Base-by-base conservation (phyloP, 2,888 invertebrate species). In the Lottia scabra region DNA sequence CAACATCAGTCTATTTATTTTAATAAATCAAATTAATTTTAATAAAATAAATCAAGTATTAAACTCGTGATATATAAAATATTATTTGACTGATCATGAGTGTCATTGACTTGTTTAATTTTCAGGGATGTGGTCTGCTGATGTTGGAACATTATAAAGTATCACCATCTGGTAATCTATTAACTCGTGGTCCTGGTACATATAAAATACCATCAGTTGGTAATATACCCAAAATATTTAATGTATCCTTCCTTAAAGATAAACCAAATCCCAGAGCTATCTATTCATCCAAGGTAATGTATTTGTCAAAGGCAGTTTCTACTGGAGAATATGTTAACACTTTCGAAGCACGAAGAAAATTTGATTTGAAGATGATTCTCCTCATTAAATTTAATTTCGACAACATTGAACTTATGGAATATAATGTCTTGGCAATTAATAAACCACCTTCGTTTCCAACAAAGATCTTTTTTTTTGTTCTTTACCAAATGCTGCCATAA, bases 171-270 rank as follows among this genome's bases (percentile, higher is more conserved):
- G 97, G 97, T 8, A 92, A 92, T 4, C 89, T 96, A 48, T 93
- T 92, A 83, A 96, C 96, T 0, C 92, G 95, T 85, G 98, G 98
- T 5, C 98, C 98, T 2, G 96, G 97, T 44, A 94, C 94, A 72
- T 98, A 98, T 87, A 98, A 98, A 91, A 92, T 98, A 66, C 98
- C 98, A 8, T 95, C 95, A 0, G 95, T 97, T 85, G 93, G 94
- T 0, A 96, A 97, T 86, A 96, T 97, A 85, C 98, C 98, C 0
- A 91, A 92, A 67, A 94, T 95, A 88, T 96, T 98, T 86, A 96
- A 97, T 87, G 98, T 98, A 0, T 94, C 96, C 8, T 91, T 98
- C 66, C 90, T 98, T 45, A 96, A 96, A 87, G 96, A 95, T 23
- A 93, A 94, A 27, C 93, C 95, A 0, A 97, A 97, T 91, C 94